Conservation (phyloP, 2,797 vertebrate genomes). For the Chelonia mydas region DNA sequence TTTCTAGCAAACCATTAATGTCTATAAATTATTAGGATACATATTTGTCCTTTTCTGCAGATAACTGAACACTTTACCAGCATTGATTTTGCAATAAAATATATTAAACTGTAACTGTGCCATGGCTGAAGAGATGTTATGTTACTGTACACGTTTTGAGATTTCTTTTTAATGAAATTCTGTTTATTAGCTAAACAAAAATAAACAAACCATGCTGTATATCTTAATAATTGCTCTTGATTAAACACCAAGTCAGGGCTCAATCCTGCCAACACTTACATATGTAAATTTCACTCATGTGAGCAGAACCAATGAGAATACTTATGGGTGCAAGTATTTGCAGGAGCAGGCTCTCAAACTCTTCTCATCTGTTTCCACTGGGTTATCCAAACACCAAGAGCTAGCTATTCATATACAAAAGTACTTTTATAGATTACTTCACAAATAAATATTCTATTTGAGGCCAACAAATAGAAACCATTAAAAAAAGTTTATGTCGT, state of each 20-base stretch:
- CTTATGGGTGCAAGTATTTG: neutral
- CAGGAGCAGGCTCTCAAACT: neutral
- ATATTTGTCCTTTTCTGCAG: neutral
- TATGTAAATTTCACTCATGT: neutral
- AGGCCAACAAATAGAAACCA: neutral
- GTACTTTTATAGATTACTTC: neutral
- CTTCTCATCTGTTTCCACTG: neutral
- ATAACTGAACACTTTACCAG: neutral
- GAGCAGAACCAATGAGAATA: neutral
- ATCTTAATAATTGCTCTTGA: neutral
- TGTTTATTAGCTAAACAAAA: neutral
- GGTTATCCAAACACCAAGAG: neutral
- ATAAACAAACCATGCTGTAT: neutral
- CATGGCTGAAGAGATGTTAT: neutral
- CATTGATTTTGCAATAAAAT: neutral
- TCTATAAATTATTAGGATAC: neutral
- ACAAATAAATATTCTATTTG: neutral
- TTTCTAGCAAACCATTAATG: neutral
- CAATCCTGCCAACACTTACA: neutral
- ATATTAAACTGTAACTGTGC: neutral
- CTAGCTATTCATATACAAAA: neutral
- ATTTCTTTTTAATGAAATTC: neutral
- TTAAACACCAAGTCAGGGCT: neutral
- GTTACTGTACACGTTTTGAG: neutral
- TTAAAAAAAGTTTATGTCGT: neutral